phyloP scores from a whole-genome alignment of 2,888 invertebrate genomes.

The Ommatoiulus sabulosus region DNA sequence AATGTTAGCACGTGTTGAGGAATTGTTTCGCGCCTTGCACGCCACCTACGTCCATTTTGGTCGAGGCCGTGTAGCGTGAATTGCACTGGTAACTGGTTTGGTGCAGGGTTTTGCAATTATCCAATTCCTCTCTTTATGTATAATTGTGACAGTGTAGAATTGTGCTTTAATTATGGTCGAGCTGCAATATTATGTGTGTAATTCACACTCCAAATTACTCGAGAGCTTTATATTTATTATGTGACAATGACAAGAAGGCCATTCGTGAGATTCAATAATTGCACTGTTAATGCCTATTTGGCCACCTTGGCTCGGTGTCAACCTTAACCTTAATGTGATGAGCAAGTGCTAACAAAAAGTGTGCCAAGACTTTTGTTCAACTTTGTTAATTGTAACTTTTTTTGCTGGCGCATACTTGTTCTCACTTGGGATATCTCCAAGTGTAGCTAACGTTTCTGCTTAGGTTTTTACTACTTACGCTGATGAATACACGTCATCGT shows the following conservation, averaged over 20 bases:
- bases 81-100: conserved; percentile 24
- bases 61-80: neutral
- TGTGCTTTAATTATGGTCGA: neutral
- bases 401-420: neutral
- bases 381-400: neutral
- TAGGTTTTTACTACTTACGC: conserved; percentile 18
- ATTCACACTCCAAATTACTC: neutral
- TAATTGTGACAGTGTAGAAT: neutral
- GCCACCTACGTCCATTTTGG: neutral
- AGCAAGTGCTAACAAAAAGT: conserved; percentile 21
- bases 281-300: conserved; percentile 35
- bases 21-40: conserved; percentile 15
- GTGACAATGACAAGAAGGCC: conserved; percentile 24
- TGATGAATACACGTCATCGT: conserved; percentile 3
- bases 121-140: neutral
- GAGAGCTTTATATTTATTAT: neutral
- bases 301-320: conserved; percentile 21
- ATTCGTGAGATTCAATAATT: conserved; percentile 17
- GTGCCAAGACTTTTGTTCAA: conserved; percentile 8
- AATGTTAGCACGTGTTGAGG: neutral
- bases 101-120: conserved; percentile 9
- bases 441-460: neutral
- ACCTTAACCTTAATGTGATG: conserved; percentile 28
- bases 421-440: conserved; percentile 20
- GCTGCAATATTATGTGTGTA: conserved; percentile 4